Evolutionary conservation across 2,797 vertebrate species (phyloP), one percentile per base, ranked within the genome.

Genomic region (Acridotheres tristis): DNA sequence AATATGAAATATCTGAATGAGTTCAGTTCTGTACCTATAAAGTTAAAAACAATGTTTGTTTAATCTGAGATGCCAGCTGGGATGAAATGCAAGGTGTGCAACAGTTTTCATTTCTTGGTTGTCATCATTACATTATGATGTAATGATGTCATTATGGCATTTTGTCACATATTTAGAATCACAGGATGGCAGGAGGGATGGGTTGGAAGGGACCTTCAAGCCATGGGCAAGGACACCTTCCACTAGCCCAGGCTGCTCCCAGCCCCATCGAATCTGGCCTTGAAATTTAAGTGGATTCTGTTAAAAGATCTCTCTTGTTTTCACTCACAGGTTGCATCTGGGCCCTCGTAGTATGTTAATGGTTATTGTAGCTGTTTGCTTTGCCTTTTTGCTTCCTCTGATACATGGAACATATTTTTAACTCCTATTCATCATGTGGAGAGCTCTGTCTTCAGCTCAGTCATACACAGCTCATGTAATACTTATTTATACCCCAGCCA

Each of bases 361-460:
- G 83, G 77, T 88, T 85, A 89, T 59, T 86, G 79, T 83, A 77
- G 51, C 66, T 65, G 26, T 67, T 68, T 90, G 84, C 74, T 88
- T 85, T 96, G 85, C 79, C 55, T 90, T 93, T 95, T 91, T 81
- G 57, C 75, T 91, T 93, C 61, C 80, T 88, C 81, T 82, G 69
- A 48, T 89, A 75, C 29, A 34, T 23, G 51, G 79, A 79, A 83
- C 66, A 10, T 92, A 87, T 96, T 95, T 93, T 87, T 93, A 93
- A 76, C 66, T 95, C 42, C 51, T 87, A 13, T 83, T 88, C 78
- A 61, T 94, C 73, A 38, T 68, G 71, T 67, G 80, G 38, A 78
- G 77, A 86, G 20, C n/a, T 89, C 68, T 42, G n/a, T 32, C 76
- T 86, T 75, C 54, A 50, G 10, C 71, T 81, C 86, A 63, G 91